Percentiles rank a stretch among this genome's conserved stretches.
Conservation (phyloP, 2,888 invertebrate genomes). For the Chrysodeixis includens region DNA sequence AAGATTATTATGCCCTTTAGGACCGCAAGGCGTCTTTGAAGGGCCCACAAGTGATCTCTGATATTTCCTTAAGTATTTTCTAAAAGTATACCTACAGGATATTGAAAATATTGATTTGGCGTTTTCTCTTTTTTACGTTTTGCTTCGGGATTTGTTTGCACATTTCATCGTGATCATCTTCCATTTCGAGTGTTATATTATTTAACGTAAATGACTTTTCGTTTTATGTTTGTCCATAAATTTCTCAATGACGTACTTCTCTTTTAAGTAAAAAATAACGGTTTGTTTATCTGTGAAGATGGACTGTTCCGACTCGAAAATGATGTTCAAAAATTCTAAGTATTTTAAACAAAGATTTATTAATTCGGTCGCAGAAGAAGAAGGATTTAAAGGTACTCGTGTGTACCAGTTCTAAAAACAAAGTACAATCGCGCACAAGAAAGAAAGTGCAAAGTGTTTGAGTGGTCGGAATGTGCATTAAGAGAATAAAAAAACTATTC, state of each 20-base stretch:
- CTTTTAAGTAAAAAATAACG: neutral
- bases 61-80: constrained; percentile 64
- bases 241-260: constrained; percentile 17
- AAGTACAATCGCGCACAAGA: neutral
- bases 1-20: constrained; percentile 62
- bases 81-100: constrained; percentile 60
- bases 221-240: constrained; percentile 40
- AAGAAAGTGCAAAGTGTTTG: neutral
- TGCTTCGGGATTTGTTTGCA: constrained; percentile 46
- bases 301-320: neutral
- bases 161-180: constrained; percentile 32
- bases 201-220: constrained; percentile 28
- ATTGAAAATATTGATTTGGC: constrained; percentile 61
- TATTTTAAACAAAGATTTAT: no score
- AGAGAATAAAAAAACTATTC: neutral
- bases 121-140: constrained; percentile 41
- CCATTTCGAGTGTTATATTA: constrained; percentile 15
- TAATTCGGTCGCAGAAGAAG: no score
- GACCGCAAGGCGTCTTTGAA: constrained; percentile 58
- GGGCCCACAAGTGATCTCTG: constrained; percentile 61
- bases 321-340: no score
- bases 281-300: neutral
- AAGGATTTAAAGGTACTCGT: no score
- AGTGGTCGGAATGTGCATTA: neutral
- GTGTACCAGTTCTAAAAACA: neutral